Conservation (phyloP, 2,888 invertebrate genomes). For the Tipula unca region DNA sequence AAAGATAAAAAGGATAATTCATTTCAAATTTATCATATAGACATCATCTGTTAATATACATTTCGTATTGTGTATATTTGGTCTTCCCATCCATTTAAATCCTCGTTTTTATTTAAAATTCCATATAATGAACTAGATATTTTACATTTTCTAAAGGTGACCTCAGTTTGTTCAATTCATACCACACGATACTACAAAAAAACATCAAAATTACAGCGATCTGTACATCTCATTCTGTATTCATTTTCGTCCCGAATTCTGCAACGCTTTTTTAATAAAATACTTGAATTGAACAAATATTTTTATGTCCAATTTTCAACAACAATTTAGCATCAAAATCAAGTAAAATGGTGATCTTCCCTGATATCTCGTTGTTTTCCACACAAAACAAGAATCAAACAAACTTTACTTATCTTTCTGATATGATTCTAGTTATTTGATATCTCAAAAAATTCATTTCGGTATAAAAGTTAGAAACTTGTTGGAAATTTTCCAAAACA, state of each 20-base stretch:
- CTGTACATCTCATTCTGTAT: background rate
- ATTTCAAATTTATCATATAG: background rate
- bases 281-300: background rate
- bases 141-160: background rate
- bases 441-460: background rate
- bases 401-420: background rate
- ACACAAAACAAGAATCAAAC: background rate
- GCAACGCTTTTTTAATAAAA: background rate
- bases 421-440: background rate
- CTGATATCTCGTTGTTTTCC: background rate
- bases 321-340: background rate
- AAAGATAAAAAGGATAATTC: background rate
- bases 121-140: background rate
- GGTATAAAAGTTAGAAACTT: background rate
- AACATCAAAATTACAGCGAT: background rate
- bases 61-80: background rate
- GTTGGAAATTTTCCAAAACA: background rate
- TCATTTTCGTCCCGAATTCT: too few relatives aligned
- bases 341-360: background rate
- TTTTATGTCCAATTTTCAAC: too few relatives aligned
- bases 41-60: background rate
- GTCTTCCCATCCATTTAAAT: background rate
- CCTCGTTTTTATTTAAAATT: background rate
- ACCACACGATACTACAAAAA: background rate
- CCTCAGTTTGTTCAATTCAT: background rate